phyloP scores from a whole-genome alignment of 2,797 vertebrate species.

The Psittacula echo region DNA sequence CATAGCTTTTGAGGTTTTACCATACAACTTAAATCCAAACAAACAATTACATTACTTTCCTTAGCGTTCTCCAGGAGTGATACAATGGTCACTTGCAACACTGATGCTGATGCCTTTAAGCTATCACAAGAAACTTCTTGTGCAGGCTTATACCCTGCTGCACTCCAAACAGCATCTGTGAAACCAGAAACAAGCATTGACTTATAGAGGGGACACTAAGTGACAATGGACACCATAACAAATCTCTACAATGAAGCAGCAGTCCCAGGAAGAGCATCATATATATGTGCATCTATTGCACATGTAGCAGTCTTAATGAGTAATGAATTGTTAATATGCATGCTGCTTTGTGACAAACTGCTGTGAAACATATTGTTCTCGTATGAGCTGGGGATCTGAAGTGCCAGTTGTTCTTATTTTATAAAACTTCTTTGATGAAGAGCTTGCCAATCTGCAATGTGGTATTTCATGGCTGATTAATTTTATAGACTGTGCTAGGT shows the following conservation, averaged over 20 bases:
- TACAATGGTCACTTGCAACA: not conserved
- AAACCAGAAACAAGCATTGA: not conserved
- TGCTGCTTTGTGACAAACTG: not conserved
- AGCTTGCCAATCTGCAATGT: not conserved
- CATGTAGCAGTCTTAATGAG: not conserved
- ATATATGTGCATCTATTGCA: not conserved
- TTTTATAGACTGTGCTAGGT: conserved; percentile 35
- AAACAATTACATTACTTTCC: not conserved
- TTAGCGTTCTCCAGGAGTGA: not conserved
- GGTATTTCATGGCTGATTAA: conserved; percentile 18
- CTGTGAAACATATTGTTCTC: not conserved
- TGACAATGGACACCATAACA: not conserved
- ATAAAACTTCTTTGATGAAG: not conserved
- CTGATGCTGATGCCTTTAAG: not conserved
- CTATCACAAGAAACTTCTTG: not conserved
- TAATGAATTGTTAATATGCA: not conserved
- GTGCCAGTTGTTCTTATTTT: not conserved
- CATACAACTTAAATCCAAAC: not conserved
- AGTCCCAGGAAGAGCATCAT: not conserved
- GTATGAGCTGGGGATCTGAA: not conserved
- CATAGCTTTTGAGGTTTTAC: not conserved
- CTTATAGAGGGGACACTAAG: not conserved
- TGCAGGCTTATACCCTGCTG: not conserved
- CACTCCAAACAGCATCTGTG: not conserved
- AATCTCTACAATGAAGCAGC: not conserved